Evolutionary conservation across 2,113 vertebrate species (phyloP), one percentile per base, ranked within the genome.

Genomic region (Trematocara unimaculatum): DNA sequence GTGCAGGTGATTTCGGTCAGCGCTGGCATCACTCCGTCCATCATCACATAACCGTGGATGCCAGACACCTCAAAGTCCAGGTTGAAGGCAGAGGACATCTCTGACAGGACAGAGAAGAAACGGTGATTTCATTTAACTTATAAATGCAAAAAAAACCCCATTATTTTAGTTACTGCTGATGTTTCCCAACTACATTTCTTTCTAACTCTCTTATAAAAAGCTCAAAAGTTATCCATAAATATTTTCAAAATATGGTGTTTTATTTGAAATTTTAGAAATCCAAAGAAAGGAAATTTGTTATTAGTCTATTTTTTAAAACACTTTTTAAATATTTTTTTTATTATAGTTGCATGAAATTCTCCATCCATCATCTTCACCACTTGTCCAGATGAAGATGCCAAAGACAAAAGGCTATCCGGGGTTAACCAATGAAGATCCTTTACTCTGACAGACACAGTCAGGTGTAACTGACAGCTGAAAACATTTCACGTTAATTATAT

Each of bases 61-160:
- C 98, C 98, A 53, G 98, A 99, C 83, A 99, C 98, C 92, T 99
- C 99, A 93, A 99, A 99, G 94, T 99, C 97, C 96, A 99, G 95
- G 94, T 99, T 99, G 95, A 99, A 99, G 79, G 97, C 95, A 18
- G 96, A 95, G 70, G 98, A 97, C 97, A 99, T 97, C 95, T 99
- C 99, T 99, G 95, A 84, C 93, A 90, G 17, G 81, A 94, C 90
- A 93, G 29, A 94, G 14, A 6, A 29, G 60, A n/a, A 49, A 64
- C 5, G 0, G 12, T 51, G 2, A 31, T 18, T 29, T 31, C 5
- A 26, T 47, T 31, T 2, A 29, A 29, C 8, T 74, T 74, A 70
- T 26, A 70, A 70, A 70, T 70, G 5, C 7, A 70, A 26, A 26
- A 58, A 5, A 67, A 70, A 0, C 0, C 0, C 3, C 4, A 15